Base-by-base conservation (phyloP, 2,113 vertebrate genomes). In the Gymnogyps californianus region DNA sequence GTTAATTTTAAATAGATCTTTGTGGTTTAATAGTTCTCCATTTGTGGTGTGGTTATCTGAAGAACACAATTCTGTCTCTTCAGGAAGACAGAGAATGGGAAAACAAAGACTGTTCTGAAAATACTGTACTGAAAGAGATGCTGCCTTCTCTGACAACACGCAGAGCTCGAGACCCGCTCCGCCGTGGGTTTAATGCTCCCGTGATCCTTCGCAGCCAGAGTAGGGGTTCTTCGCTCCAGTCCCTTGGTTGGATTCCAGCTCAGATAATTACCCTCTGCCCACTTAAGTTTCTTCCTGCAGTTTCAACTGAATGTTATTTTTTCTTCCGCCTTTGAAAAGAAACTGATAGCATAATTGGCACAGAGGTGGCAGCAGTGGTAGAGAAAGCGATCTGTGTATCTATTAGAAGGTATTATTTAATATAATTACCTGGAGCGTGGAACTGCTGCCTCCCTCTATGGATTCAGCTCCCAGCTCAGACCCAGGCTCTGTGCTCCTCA, bases 1-100 rank as follows among this genome's bases (percentile, higher is more conserved):
- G 82, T 52, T 94, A n/a, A 93, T 95, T 95, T 94, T 47, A 95
- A 96, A 90, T 90, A 97, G 95, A 93, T 91, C 94, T 77, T 55
- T 90, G 97, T 86, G 94, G 95, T 96, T 85, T 74, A 81, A 75
- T 74, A 62, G 51, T 38, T 96, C 94, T 85, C 91, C 74, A 7
- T 93, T 88, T 97, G 96, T 0, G 89, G 96, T 90, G 85, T 74
- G 91, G 82, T 97, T 96, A 95, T 95, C 95, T 94, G 91, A 65
- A 65, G 86, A 86, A 34, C 59, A 74, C 67, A n/a, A 13, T 47
- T 86, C 77, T 67, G 72, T 32, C 83, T 96, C 83, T 92, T 74
- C 58, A 81, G 84, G 84, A 95, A 94, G 87, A 51, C 10, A 44
- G 54, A 74, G 89, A n/a, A 69, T 32, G 55, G 59, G 82, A 51